Evolutionary conservation across 2,797 vertebrate species (phyloP).

Genomic region (Rousettus madagascariensis): DNA sequence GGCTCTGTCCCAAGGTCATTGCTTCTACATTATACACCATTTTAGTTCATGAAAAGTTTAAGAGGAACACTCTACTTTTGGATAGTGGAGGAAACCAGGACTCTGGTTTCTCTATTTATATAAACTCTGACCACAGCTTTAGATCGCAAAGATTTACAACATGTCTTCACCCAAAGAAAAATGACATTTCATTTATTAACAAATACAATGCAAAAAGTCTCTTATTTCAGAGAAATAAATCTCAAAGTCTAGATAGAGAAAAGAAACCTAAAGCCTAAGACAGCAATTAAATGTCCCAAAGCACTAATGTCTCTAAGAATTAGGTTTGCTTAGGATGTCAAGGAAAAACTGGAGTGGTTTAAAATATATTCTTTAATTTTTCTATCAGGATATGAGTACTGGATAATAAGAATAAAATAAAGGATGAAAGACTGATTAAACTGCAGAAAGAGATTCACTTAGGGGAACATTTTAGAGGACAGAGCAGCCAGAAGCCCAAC

Average conservation of each 20-base stretch:
- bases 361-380: background rate
- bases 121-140: background rate
- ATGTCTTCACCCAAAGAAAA: background rate
- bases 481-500: background rate
- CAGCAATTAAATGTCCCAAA: background rate
- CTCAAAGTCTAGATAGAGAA: background rate
- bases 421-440: background rate
- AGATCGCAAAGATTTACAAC: background rate
- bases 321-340: background rate
- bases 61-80: background rate
- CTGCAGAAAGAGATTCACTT: background rate
- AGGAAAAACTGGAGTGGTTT: background rate
- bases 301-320: background rate
- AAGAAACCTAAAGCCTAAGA: background rate
- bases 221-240: background rate
- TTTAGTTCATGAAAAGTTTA: background rate
- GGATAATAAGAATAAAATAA: background rate
- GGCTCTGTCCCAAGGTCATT: background rate
- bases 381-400: background rate
- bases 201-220: background rate
- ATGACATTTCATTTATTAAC: background rate
- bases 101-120: background rate
- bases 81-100: no score
- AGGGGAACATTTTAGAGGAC: background rate
- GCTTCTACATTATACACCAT: background rate